Conservation (phyloP, 2,888 invertebrate species). For the Sesia bembeciformis region DNA sequence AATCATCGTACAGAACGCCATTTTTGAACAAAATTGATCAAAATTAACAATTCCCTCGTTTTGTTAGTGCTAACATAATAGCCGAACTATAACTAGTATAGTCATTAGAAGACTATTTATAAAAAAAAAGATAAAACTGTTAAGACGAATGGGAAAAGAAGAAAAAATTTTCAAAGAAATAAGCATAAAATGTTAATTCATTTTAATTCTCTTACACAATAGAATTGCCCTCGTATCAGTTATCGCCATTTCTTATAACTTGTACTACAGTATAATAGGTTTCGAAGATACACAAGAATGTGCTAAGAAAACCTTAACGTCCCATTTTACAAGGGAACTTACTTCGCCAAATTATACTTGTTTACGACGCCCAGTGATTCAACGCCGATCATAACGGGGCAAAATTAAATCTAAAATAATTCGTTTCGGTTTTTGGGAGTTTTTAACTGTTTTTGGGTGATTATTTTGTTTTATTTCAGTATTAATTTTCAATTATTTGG, state of each 20-base stretch:
- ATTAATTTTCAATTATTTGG: not conserved
- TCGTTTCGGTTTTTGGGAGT: not conserved
- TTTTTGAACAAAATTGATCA: too few species aligned
- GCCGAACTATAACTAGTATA: too few species aligned
- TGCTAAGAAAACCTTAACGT: slow-evolving; percentile 3
- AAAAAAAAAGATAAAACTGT: too few species aligned
- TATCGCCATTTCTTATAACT: not conserved
- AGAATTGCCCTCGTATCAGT: too few species aligned
- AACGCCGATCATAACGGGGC: not conserved
- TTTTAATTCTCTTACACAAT: too few species aligned
- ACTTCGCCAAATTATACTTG: slow-evolving; percentile 10
- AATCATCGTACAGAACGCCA: too few species aligned
- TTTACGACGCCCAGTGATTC: slow-evolving; percentile 10
- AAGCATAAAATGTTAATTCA: too few species aligned
- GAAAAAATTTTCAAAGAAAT: too few species aligned
- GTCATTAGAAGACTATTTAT: too few species aligned
- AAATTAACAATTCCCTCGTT: too few species aligned
- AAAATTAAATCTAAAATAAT: not conserved
- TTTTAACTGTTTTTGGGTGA: not conserved
- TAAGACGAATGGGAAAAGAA: too few species aligned
- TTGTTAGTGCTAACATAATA: too few species aligned
- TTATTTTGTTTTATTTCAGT: not conserved
- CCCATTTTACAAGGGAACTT: slow-evolving; percentile 8
- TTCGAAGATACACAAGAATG: not conserved
- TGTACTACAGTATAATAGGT: not conserved